Evolutionary conservation across 2,797 vertebrate genomes (phyloP).

Genomic region (Neosilurus mollespiculum): DNA sequence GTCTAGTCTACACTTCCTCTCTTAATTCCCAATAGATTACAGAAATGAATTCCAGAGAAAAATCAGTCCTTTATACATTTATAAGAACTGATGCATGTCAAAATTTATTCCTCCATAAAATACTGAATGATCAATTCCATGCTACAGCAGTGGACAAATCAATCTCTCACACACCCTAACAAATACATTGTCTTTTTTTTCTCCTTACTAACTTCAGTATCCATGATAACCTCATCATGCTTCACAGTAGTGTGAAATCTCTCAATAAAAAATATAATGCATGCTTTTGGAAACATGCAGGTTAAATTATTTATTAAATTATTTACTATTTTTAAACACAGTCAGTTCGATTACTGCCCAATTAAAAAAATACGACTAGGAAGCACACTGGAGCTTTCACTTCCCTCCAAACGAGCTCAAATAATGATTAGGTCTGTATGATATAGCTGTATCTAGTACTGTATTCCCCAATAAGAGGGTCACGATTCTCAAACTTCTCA

Average conservation of each 20-base stretch:
- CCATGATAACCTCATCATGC: too few species aligned
- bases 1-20: constrained; percentile 10
- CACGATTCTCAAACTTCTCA: not conserved
- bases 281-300: not conserved
- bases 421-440: not conserved
- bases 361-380: not conserved
- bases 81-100: not conserved
- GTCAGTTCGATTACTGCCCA: too few species aligned
- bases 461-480: not conserved
- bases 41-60: not conserved
- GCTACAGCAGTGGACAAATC: not conserved
- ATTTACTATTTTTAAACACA: too few species aligned
- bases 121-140: not conserved
- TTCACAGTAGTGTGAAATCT: not conserved
- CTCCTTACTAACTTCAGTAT: not conserved
- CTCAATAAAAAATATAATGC: not conserved
- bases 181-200: too few species aligned
- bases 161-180: not conserved
- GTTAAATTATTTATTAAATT: too few species aligned
- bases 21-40: not conserved
- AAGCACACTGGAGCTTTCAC: not conserved
- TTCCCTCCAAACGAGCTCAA: not conserved
- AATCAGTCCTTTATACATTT: not conserved
- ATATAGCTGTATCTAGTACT: not conserved
- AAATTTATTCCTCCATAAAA: not conserved